Evolutionary conservation across 2,113 vertebrate genomes (phyloP).

Genomic region (Sterna hirundo): DNA sequence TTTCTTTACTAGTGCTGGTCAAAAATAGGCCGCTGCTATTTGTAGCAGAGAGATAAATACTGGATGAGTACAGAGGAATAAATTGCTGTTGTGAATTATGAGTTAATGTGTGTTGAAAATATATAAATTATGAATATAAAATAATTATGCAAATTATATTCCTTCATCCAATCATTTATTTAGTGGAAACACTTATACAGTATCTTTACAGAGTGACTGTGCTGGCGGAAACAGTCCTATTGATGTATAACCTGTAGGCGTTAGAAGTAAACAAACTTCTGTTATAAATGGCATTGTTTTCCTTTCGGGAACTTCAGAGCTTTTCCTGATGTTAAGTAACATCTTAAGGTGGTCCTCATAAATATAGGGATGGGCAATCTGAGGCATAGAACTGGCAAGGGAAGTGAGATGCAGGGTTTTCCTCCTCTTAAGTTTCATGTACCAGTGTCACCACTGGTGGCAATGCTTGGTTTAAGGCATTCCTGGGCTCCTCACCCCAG

Average conservation of each 20-base stretch:
- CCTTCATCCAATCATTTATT: constrained; percentile 1
- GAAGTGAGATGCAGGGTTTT: not conserved
- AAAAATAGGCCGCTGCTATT: constrained; percentile 35
- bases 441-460: not conserved
- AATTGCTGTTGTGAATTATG: constrained; percentile 4
- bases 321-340: not conserved
- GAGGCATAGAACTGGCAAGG: not conserved
- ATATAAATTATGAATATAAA: constrained; percentile 30
- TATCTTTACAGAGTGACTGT: not conserved
- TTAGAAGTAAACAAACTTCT: not conserved
- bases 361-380: not conserved
- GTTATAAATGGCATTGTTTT: not conserved
- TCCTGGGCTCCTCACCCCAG: not conserved
- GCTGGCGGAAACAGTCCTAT: not conserved
- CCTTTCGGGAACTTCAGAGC: not conserved
- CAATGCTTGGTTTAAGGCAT: accelerated
- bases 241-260: not conserved
- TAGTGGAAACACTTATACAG: not conserved
- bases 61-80: not conserved
- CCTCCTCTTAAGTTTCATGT: not conserved
- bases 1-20: not conserved
- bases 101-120: constrained; percentile 15
- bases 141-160: constrained; percentile 42
- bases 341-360: not conserved
- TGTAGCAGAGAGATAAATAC: not conserved